Evolutionary conservation across 2,888 invertebrate species (phyloP).

Genomic region (Antheraea yamamai): DNA sequence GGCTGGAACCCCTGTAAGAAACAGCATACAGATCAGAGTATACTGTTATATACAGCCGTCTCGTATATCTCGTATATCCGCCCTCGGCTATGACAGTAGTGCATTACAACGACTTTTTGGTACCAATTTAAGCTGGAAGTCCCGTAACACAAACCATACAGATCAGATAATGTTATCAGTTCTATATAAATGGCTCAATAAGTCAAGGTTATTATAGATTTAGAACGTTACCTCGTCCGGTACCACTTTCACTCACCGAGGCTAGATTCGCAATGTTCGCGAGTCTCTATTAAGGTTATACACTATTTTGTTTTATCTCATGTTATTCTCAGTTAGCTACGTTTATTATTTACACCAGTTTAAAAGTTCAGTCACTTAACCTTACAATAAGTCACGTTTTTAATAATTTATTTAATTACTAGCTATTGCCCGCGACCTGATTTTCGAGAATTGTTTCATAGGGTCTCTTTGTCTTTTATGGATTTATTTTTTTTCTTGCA

Average conservation of each 20-base stretch:
- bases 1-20: too few relatives aligned
- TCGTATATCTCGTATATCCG: too few relatives aligned
- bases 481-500: too few relatives aligned
- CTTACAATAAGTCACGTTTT: too few relatives aligned
- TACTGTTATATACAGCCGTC: too few relatives aligned
- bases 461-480: too few relatives aligned
- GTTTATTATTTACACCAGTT: not conserved
- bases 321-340: not conserved
- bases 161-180: not conserved
- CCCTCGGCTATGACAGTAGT: too few relatives aligned
- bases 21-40: too few relatives aligned
- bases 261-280: conserved; percentile 11
- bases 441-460: too few relatives aligned
- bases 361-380: not conserved
- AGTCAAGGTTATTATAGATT: conserved; percentile 7
- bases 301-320: not conserved
- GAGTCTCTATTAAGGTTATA: not conserved
- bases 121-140: not conserved
- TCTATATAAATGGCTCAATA: not conserved
- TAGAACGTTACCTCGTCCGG: not conserved
- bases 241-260: conserved; percentile 13
- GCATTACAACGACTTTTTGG: too few relatives aligned
- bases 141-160: not conserved
- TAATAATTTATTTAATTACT: too few relatives aligned
- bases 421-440: too few relatives aligned